These are phyloP conservation scores for Platalea minor DNA, from an alignment of 2,797 vertebrate species.

Conservation along the genomic window DNA sequence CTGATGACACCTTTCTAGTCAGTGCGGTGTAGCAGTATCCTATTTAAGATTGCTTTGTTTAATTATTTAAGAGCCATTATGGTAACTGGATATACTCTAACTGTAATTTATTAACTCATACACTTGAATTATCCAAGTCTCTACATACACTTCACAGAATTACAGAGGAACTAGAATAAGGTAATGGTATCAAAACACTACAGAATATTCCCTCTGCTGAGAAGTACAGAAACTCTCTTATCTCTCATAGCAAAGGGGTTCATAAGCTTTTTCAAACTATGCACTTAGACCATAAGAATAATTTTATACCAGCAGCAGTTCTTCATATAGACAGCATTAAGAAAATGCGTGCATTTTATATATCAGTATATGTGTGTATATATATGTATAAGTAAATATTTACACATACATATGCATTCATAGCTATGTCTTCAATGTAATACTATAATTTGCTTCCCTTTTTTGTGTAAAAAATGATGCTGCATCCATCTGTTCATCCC, in stretches of 20 bases:
- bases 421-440: not conserved
- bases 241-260: not conserved
- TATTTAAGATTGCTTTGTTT: conserved; percentile 59
- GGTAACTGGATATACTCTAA: conserved; percentile 43
- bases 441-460: not conserved
- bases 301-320: not conserved
- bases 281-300: not conserved
- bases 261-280: not conserved
- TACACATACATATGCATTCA: not conserved
- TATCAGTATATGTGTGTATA: not conserved
- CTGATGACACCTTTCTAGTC: conserved; percentile 46
- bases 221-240: not conserved
- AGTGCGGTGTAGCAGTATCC: not conserved
- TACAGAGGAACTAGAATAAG: conserved; percentile 23
- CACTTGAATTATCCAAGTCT: conserved; percentile 53
- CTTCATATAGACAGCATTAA: not conserved
- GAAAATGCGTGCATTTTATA: not conserved
- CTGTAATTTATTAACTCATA: conserved; percentile 65
- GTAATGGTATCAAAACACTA: not conserved
- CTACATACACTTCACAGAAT: conserved; percentile 32
- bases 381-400: not conserved
- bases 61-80: conserved; percentile 63
- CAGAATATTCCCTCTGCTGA: conserved; percentile 26
- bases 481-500: not conserved
- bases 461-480: not conserved